A percentile compares a stretch with the other conserved stretches of the same genome.
These are phyloP conservation scores for Pasiphila rectangulata DNA, from an alignment of 2,888 invertebrate species.

Conservation along the genomic window DNA sequence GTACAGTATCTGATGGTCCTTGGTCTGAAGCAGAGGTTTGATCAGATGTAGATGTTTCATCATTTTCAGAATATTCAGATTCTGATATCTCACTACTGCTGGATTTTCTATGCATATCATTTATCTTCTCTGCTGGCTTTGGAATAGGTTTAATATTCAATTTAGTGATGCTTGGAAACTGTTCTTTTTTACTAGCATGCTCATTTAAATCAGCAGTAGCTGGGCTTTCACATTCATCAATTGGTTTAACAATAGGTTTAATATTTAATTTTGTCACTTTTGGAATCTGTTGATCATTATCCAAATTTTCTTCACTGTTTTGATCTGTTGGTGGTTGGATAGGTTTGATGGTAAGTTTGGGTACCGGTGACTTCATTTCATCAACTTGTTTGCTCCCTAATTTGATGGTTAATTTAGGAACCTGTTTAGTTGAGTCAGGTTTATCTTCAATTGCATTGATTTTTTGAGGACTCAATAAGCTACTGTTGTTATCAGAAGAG, in stretches of 20 bases:
- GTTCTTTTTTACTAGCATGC: conserved; percentile 46
- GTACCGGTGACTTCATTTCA: conserved; percentile 63
- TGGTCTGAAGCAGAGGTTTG: conserved; percentile 70
- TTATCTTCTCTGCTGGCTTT: conserved; percentile 69
- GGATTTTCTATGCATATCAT: conserved; percentile 72
- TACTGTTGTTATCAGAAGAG: conserved; percentile 16
- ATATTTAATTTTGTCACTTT: conserved; percentile 62
- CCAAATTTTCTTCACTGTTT: conserved; percentile 31
- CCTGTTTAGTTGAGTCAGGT: conserved; percentile 55
- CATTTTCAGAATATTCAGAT: conserved; percentile 79
- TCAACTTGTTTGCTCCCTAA: conserved; percentile 60
- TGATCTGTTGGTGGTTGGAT: conserved; percentile 49
- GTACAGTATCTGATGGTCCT: conserved; percentile 59
- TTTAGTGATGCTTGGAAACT: conserved; percentile 66
- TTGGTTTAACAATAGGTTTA: conserved; percentile 67
- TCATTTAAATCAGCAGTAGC: conserved; percentile 28
- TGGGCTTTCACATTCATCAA: conserved; percentile 44
- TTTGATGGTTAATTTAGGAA: conserved; percentile 78
- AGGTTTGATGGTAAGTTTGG: conserved; percentile 69
- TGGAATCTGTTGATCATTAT: conserved; percentile 44
- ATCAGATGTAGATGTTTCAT: conserved; percentile 74
- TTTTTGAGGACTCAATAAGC: conserved; percentile 35
- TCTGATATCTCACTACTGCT: conserved; percentile 78
- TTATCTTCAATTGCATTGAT: conserved; percentile 39
- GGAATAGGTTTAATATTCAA: conserved; percentile 76